Evolutionary conservation across 2,113 vertebrate species (phyloP).

Genomic region (Cettia cetti): DNA sequence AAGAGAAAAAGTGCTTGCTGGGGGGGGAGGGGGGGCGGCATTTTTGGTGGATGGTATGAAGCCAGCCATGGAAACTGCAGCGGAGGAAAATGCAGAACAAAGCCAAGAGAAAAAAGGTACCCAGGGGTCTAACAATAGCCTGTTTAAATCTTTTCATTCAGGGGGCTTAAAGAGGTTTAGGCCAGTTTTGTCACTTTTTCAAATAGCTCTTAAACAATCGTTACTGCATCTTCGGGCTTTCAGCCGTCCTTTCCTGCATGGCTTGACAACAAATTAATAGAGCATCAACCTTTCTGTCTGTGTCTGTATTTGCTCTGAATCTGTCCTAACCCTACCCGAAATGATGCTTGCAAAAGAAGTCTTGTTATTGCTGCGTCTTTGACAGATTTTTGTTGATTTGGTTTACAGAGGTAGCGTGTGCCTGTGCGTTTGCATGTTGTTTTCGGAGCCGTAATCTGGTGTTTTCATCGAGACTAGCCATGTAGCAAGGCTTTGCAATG

Average conservation of each 20-base stretch:
- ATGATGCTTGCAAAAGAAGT: neutral
- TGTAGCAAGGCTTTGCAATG: neutral
- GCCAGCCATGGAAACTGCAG: conserved; percentile 93
- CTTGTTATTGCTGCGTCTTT: neutral
- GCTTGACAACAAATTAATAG: conserved; percentile 59
- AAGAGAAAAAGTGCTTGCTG: conserved; percentile 78
- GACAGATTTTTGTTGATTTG: neutral
- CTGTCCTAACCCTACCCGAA: neutral
- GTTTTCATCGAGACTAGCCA: neutral
- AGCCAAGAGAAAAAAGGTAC: conserved; percentile 92
- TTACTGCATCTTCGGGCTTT: conserved; percentile 48
- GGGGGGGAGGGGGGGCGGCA: conserved; percentile 72
- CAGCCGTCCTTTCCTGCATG: conserved; percentile 20
- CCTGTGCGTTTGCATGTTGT: conserved; percentile 11
- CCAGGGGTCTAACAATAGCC: conserved; percentile 77
- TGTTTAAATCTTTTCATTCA: conserved; percentile 80
- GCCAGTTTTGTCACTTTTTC: conserved; percentile 66
- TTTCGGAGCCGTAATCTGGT: neutral
- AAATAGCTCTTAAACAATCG: conserved; percentile 63
- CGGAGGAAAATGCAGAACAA: conserved; percentile 88
- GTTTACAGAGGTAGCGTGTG: neutral
- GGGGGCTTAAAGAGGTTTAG: conserved; percentile 73
- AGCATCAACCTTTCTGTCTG: conserved; percentile 39
- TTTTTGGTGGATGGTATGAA: conserved; percentile 92
- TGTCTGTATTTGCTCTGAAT: conserved; percentile 5